phyloP scores from a whole-genome alignment of 2,888 invertebrate genomes.

The Arrhopalites spinosus region DNA sequence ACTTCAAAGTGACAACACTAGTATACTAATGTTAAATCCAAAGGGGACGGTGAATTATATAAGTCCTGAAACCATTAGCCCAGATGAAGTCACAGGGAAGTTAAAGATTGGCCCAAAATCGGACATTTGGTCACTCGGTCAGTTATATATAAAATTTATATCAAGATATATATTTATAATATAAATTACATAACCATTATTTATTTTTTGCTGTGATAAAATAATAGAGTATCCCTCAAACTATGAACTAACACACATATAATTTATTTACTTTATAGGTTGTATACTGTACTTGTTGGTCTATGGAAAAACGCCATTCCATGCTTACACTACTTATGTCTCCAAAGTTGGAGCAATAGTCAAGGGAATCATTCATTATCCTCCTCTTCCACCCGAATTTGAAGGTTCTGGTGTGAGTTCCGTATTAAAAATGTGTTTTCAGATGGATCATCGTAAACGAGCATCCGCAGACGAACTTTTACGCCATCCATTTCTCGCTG shows the following conservation, averaged over 20 bases:
- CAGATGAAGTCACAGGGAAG: slow-evolving; percentile 43
- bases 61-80: slow-evolving; percentile 83
- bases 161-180: no score
- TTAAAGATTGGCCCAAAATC: slow-evolving; percentile 80
- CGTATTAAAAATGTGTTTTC: slow-evolving; percentile 74
- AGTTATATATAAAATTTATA: no score
- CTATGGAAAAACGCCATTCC: slow-evolving; percentile 89
- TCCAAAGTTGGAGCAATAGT: slow-evolving; percentile 79
- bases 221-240: no score
- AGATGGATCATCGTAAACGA: slow-evolving; percentile 72
- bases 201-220: no score
- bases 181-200: no score
- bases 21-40: slow-evolving; percentile 79
- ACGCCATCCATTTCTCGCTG: slow-evolving; percentile 61
- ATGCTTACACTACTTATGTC: slow-evolving; percentile 73
- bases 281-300: slow-evolving; percentile 93
- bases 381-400: slow-evolving; percentile 59
- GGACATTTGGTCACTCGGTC: slow-evolving; percentile 88
- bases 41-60: slow-evolving; percentile 94
- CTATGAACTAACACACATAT: no score
- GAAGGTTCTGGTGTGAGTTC: slow-evolving; percentile 68
- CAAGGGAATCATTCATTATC: slow-evolving; percentile 74
- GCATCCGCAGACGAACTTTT: slow-evolving; percentile 78
- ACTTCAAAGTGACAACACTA: slow-evolving; percentile 81
- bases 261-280: slow-evolving; percentile 62